Base-by-base conservation (phyloP, 2,888 invertebrate genomes). In the Temnothorax unifasciatus region DNA sequence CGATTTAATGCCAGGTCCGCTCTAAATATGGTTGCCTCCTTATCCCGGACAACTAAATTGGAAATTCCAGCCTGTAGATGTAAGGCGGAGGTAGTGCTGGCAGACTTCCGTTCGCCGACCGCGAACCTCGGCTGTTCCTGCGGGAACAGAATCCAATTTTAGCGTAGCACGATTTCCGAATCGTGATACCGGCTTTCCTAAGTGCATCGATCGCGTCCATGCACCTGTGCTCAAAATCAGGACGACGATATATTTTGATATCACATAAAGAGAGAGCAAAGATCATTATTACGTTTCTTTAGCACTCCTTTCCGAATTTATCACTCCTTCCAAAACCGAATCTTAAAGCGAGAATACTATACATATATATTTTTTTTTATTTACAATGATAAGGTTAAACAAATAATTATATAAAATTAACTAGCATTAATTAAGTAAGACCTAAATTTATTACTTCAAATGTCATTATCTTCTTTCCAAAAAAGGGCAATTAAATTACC, bases 71-170 rank as follows among this genome's bases (percentile, higher is more conserved):
- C 75, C 85, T 83, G 84, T 83, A 68, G 85, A 69, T 34, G 83
- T 76, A 88, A 84, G 89, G 86, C 87, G 87, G 66, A 87, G 89
- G 86, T 87, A 88, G 92, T 87, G 87, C 86, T 85, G 86, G 82
- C 90, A 91, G 92, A 91, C 90, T 89, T 91, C 88, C 91, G 92
- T 88, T 91, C 90, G 85, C 89, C 89, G 86, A 87, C 88, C 87
- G 81, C 88, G 88, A 86, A 76, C 85, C 88, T 86, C 82, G 66
- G 86, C 86, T 88, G 85, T 83, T 87, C 90, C 90, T 87, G 75
- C 86, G 88, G 88, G 91, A 92, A 87, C 90, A 88, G 88, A 92
- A 93, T 92, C 91, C 92, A 92, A 92, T 92, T 93, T 92, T 88
- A 92, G 86, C 91, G 82, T 87, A 82, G 89, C 88, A 89, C 91